These are phyloP conservation scores for Zhuqinia jingwanae DNA, from an alignment of 2,888 invertebrate genomes.

Conservation along the genomic window DNA sequence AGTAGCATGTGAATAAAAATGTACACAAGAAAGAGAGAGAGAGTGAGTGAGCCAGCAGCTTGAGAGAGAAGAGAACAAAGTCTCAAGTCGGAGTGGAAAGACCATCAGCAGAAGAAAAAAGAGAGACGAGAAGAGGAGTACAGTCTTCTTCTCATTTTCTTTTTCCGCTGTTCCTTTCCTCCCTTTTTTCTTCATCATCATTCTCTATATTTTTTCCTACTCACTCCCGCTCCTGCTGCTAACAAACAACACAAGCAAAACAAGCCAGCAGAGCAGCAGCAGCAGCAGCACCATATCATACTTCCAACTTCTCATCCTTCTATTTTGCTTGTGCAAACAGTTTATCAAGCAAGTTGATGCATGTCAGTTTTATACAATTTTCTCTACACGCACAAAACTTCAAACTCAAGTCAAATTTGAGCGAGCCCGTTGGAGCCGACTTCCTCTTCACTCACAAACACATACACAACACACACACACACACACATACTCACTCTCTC, in stretches of 20 bases:
- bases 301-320: slow-evolving; percentile 20
- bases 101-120: background rate
- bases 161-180: background rate
- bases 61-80: background rate
- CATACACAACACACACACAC: no score
- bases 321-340: slow-evolving; percentile 46
- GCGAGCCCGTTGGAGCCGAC: background rate
- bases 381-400: slow-evolving; percentile 11
- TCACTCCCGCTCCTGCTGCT: no score
- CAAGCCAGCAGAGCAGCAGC: no score
- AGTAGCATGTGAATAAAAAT: slow-evolving; percentile 10
- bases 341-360: slow-evolving; percentile 65
- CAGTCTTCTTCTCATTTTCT: no score
- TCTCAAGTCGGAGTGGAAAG: background rate
- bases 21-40: slow-evolving; percentile 6
- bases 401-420: slow-evolving; percentile 41
- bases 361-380: slow-evolving; percentile 55
- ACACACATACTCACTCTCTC: background rate
- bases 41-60: background rate
- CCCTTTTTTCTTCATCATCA: background rate
- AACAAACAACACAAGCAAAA: no score
- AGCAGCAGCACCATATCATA: slow-evolving; percentile 7
- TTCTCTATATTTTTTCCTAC: background rate
- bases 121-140: no score
- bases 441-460: background rate